phyloP scores from a whole-genome alignment of 1,140 invertebrate species.

The Anastrepha obliqua region DNA sequence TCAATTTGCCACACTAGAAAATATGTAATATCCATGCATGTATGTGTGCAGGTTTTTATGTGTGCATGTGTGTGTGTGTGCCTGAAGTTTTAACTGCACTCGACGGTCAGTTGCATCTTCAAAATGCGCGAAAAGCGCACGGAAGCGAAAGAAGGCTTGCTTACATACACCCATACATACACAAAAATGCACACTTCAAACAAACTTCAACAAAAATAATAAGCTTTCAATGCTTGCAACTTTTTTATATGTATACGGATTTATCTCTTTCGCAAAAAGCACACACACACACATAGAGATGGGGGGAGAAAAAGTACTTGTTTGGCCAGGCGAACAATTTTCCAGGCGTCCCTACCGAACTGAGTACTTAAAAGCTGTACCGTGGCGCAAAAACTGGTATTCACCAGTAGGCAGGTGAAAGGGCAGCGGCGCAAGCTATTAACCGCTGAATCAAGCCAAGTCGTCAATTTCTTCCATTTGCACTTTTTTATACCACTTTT shows the following conservation, averaged over 20 bases:
- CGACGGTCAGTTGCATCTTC: slow-evolving; percentile 40
- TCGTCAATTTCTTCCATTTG: background rate
- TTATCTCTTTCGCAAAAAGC: background rate
- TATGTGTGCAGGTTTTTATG: background rate
- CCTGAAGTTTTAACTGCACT: background rate
- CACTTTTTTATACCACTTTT: background rate
- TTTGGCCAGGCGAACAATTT: slow-evolving; percentile 12
- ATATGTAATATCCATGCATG: background rate
- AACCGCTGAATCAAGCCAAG: background rate
- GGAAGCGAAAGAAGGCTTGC: slow-evolving; percentile 4
- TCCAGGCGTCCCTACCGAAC: background rate
- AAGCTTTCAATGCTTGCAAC: slow-evolving; percentile 29
- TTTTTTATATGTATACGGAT: background rate
- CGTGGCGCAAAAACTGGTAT: background rate
- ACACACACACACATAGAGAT: background rate
- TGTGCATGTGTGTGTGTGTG: background rate
- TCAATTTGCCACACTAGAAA: background rate
- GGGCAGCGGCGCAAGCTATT: background rate
- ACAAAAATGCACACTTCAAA: background rate
- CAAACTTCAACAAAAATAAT: slow-evolving; percentile 28
- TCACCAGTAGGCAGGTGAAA: background rate
- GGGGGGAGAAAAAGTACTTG: background rate
- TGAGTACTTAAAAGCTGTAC: background rate
- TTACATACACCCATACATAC: background rate
- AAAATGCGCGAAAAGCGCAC: slow-evolving; percentile 7